Conservation (phyloP, 1,140 invertebrate genomes). For the Ceratoteleas bidentatus region DNA sequence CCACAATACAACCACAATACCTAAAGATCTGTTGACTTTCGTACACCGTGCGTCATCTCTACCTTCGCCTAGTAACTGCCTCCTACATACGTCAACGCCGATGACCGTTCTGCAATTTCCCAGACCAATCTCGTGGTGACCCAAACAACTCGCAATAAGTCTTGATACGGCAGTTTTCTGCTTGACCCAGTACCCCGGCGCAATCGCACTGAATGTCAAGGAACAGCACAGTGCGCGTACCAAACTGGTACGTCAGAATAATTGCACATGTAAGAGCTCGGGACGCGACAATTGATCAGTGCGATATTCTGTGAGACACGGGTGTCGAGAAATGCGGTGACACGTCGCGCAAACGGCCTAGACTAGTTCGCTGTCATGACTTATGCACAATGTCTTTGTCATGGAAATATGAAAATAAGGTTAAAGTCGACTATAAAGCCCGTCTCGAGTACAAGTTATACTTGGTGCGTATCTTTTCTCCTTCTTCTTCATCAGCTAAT, state of each 20-base stretch:
- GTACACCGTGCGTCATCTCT: no score
- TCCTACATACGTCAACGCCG: no score
- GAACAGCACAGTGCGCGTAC: not conserved
- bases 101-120: no score
- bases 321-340: constrained; percentile 26
- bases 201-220: constrained; percentile 1
- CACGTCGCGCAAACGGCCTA: constrained; percentile 18
- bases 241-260: not conserved
- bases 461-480: constrained; percentile 82
- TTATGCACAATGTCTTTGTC: constrained; percentile 75
- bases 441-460: constrained; percentile 87
- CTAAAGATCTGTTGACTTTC: no score
- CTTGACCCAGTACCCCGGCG: not conserved
- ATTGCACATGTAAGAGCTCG: no score
- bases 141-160: no score
- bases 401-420: constrained; percentile 74
- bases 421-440: constrained; percentile 83
- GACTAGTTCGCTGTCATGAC: constrained; percentile 73
- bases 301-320: no score
- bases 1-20: no score
- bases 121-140: no score
- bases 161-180: not conserved
- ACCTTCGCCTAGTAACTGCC: no score
- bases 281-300: no score
- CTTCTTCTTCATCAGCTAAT: no score